phyloP scores from a whole-genome alignment of 2,888 invertebrate species.

The Phalera bucephala region DNA sequence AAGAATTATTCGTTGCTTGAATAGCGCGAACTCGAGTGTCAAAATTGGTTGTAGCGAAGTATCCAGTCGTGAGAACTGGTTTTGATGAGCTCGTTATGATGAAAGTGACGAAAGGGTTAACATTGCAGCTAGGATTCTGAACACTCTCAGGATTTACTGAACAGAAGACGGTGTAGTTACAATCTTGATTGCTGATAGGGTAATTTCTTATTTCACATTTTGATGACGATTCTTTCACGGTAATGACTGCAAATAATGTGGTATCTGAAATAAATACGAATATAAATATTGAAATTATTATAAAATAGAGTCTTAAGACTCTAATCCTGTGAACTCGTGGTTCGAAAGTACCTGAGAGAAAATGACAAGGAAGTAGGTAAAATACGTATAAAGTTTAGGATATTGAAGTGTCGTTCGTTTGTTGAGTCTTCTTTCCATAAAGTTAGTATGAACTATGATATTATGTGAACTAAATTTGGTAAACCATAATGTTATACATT shows the following conservation, averaged over 20 bases:
- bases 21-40: constrained; percentile 58
- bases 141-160: constrained; percentile 38
- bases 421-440: too few species aligned
- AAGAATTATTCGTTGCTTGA: constrained; percentile 41
- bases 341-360: too few species aligned
- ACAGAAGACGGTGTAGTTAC: constrained; percentile 54
- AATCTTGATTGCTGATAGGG: constrained; percentile 19
- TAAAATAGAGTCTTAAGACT: too few species aligned
- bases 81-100: constrained; percentile 37
- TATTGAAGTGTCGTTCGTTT: too few species aligned
- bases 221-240: constrained; percentile 23
- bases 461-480: background rate
- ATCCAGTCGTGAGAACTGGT: constrained; percentile 39
- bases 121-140: constrained; percentile 39
- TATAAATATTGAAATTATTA: too few species aligned
- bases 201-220: constrained; percentile 26
- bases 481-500: too few species aligned
- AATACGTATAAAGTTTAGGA: too few species aligned
- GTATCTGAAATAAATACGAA: constrained; percentile 29
- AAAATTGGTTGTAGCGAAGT: constrained; percentile 67
- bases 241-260: constrained; percentile 16
- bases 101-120: constrained; percentile 48
- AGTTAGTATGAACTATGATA: too few species aligned
- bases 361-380: too few species aligned
- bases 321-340: too few species aligned